A percentile compares a stretch with the other conserved stretches of the same genome.
These are phyloP conservation scores for Drosophila malerkotliana DNA, from an alignment of 1,140 invertebrate genomes.

Conservation along the genomic window DNA sequence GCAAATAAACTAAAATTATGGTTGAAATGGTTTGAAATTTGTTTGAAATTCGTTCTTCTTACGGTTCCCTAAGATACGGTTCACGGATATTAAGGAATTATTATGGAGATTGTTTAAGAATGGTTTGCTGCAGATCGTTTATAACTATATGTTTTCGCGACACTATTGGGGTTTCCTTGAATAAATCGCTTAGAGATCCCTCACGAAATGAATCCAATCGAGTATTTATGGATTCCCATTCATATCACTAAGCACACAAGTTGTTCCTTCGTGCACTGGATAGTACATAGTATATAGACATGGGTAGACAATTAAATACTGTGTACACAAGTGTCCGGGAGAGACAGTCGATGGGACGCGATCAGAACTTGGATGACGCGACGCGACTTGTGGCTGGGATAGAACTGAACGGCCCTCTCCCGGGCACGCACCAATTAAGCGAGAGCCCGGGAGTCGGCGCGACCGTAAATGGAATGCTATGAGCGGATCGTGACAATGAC, in stretches of 20 bases:
- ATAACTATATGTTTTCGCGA: too few relatives aligned
- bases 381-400: conserved; percentile 39
- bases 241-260: not conserved
- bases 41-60: not conserved
- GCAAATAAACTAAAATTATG: not conserved
- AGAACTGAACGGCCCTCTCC: conserved; percentile 47
- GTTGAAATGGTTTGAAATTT: not conserved
- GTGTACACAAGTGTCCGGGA: conserved; percentile 38
- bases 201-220: not conserved
- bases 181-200: too few relatives aligned
- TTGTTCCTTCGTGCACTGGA: not conserved
- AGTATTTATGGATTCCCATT: not conserved
- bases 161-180: too few relatives aligned
- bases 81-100: not conserved
- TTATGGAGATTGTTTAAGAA: too few relatives aligned
- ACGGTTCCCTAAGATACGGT: not conserved
- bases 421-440: conserved; percentile 62
- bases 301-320: conserved; percentile 44
- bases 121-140: too few relatives aligned
- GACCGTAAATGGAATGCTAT: conserved; percentile 27
- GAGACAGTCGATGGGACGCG: conserved; percentile 14
- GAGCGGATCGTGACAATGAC: conserved; percentile 49
- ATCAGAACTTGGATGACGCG: conserved; percentile 35
- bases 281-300: conserved; percentile 32
- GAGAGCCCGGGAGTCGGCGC: conserved; percentile 44